A percentile compares a stretch with the other conserved stretches of the same genome.
phyloP scores from a whole-genome alignment of 2,113 vertebrate species.

The Dicerorhinus sumatrensis region DNA sequence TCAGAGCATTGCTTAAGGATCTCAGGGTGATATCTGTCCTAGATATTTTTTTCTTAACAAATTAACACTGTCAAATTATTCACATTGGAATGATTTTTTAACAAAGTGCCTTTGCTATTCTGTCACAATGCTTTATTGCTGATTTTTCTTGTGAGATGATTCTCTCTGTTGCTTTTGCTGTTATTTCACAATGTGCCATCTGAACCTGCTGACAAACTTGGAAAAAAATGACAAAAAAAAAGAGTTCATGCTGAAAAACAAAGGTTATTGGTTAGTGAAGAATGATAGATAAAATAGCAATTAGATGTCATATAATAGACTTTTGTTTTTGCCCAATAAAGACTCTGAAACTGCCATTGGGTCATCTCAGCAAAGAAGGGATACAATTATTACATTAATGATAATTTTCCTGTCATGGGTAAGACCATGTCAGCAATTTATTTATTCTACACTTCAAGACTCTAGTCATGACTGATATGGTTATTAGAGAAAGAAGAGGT shows the following conservation, averaged over 20 bases:
- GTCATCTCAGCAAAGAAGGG: constrained; percentile 56
- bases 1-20: background rate
- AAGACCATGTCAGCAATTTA: constrained; percentile 63
- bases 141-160: background rate
- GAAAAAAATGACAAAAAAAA: background rate
- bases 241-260: background rate
- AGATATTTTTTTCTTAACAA: constrained; percentile 9
- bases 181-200: background rate
- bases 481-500: constrained; percentile 35
- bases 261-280: constrained; percentile 1
- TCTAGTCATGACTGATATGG: background rate
- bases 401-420: background rate
- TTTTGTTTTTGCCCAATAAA: constrained; percentile 61
- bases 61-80: background rate
- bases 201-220: background rate
- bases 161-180: constrained; percentile 14
- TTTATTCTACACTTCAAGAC: background rate
- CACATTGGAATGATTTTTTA: background rate
- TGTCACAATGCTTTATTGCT: background rate
- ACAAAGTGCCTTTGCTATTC: background rate
- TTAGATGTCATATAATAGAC: background rate
- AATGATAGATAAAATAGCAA: background rate
- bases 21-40: background rate
- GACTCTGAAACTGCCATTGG: constrained; percentile 52
- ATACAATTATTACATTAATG: constrained; percentile 65